Percentiles rank a stretch among this genome's conserved stretches.
These are phyloP conservation scores for Hiodon tergisus DNA, from an alignment of 2,113 vertebrate genomes.

Conservation along the genomic window DNA sequence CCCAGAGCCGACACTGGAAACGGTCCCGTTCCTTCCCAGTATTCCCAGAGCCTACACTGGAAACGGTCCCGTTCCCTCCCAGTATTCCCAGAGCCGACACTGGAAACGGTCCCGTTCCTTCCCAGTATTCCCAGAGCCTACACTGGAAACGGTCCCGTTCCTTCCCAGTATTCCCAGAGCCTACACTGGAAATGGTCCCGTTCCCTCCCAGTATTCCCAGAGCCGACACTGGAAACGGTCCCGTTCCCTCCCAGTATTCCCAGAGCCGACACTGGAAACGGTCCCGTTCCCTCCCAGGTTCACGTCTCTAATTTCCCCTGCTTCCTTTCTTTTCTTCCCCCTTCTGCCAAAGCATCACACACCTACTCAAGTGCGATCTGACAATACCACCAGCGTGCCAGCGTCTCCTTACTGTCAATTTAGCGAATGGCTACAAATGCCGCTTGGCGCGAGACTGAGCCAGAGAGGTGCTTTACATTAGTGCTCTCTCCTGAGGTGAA, in stretches of 20 bases:
- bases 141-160: too few relatives aligned
- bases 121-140: too few relatives aligned
- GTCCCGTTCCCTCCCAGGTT: constrained; percentile 32
- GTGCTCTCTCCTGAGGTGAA: constrained; percentile 31
- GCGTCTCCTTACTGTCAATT: constrained; percentile 60
- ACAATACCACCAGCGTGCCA: constrained; percentile 56
- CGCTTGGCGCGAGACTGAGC: constrained; percentile 49
- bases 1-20: too few relatives aligned
- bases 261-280: background rate
- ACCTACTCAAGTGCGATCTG: constrained; percentile 51
- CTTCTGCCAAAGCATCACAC: background rate
- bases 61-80: background rate
- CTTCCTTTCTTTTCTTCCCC: constrained; percentile 8
- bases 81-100: background rate
- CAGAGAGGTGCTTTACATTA: too few relatives aligned
- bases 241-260: background rate
- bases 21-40: constrained; percentile 19
- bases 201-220: too few relatives aligned
- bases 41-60: background rate
- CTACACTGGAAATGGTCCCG: too few relatives aligned
- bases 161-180: too few relatives aligned
- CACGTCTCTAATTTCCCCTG: constrained; percentile 18
- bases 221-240: too few relatives aligned
- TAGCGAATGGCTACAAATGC: constrained; percentile 51
- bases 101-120: constrained; percentile 20